phyloP scores from a whole-genome alignment of 2,113 vertebrate genomes.

The Mus pahari region DNA sequence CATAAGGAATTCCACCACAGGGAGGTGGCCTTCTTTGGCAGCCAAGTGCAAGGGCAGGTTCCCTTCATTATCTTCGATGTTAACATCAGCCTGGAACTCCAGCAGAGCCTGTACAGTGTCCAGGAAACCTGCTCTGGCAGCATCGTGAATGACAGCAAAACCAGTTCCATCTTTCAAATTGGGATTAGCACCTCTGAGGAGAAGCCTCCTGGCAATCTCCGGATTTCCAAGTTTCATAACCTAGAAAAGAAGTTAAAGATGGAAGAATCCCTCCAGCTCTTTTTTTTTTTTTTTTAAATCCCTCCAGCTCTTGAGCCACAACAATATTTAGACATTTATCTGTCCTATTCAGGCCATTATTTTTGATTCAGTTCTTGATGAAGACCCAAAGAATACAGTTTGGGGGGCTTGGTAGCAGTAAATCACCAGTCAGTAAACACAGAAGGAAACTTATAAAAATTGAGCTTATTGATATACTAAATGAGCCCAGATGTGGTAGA shows the following conservation, averaged over 20 bases:
- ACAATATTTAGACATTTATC: constrained; percentile 34
- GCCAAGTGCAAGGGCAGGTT: constrained; percentile 95
- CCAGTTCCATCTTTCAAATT: constrained; percentile 89
- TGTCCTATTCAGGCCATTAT: background rate
- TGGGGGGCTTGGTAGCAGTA: constrained; percentile 27
- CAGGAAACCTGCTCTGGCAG: constrained; percentile 93
- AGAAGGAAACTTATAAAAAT: constrained; percentile 56
- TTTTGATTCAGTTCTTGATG: constrained; percentile 42
- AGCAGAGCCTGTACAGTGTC: constrained; percentile 92
- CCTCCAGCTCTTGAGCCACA: constrained; percentile 56
- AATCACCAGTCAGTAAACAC: constrained; percentile 24
- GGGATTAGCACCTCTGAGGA: constrained; percentile 90
- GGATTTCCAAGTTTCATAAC: constrained; percentile 92
- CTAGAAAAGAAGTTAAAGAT: constrained; percentile 82
- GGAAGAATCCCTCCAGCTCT: constrained; percentile 63
- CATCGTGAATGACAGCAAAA: constrained; percentile 94
- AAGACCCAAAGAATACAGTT: constrained; percentile 1
- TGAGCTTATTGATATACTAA: constrained; percentile 64
- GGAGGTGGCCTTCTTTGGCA: constrained; percentile 90
- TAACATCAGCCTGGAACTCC: constrained; percentile 90
- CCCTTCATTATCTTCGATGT: constrained; percentile 89
- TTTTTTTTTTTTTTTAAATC: too few species aligned
- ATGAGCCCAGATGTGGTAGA: background rate
- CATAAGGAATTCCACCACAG: constrained; percentile 89
- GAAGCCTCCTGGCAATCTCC: constrained; percentile 87